Base-by-base conservation (phyloP, 64 coral and sea anemone genomes). In the Stylophora pistillata region DNA sequence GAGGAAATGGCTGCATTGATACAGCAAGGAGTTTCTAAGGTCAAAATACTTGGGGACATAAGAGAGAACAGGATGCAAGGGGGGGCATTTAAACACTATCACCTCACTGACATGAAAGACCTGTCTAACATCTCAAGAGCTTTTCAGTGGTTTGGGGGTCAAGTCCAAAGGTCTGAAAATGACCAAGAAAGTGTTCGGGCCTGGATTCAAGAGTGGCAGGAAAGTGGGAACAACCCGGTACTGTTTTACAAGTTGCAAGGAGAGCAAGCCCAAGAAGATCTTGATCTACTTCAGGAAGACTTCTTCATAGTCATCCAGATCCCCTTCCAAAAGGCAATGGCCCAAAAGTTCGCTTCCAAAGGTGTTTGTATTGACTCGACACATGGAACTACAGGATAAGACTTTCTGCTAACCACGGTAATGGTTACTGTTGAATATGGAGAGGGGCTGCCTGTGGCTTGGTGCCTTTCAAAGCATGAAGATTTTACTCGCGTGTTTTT, bases 401-500 rank as follows among this genome's bases (percentile, higher is more conserved):
- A 84, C 32, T 94, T 94, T 66, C 58, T 74, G 15, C 57, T 90
- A 53, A 90, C 81, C 72, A 90, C 93, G 11, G 31, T 90, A 12
- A 73, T 87, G 62, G 82, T 90, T 26, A 75, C 21, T 25, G 93
- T 90, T 87, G 93, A 94, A 18, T 86, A 30, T 78, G 84, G 89
- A 21, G 18, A 88, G 66, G 94, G 89, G 37, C 41, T 91, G 70
- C 89, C 89, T 53, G 65, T 78, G 28, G 89, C 89, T 10, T 95
- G 85, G 85, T 95, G 88, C 15, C 58, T 91, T 41, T 91, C 94
- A 28, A 95, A 88, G 37, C 94, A 91, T 69, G 94, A 95, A 79
- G 78, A 91, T 34, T 91, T 91, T 4, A 88, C 85, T 15, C 21
- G 56, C 20, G 91, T 95, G 94, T 30, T 17, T 85, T 47, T 95